A percentile compares a stretch with the other conserved stretches of the same genome.
Conservation (phyloP, 2,113 vertebrate species). For the Capricornis sumatraensis region DNA sequence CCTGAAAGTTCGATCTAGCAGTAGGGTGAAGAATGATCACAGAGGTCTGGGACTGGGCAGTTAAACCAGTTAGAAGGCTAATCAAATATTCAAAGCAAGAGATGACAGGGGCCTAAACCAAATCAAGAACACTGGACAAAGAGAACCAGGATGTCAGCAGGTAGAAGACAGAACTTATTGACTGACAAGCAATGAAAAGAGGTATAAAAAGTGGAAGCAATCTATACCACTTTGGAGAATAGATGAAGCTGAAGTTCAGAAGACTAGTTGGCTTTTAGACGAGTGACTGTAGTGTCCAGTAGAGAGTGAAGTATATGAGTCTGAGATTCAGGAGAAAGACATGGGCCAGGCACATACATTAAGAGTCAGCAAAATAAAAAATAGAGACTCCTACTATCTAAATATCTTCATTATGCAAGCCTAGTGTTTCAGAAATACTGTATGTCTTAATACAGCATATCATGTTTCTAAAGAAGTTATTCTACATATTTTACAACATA, state of each 20-base stretch:
- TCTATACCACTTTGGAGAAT: neutral
- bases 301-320: neutral
- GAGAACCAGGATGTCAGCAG: neutral
- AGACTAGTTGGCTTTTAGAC: neutral
- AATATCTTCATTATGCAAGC: neutral
- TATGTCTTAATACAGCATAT: neutral
- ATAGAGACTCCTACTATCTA: neutral
- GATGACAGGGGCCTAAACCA: neutral
- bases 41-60: too few relatives aligned
- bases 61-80: neutral
- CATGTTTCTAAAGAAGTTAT: neutral
- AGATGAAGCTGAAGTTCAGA: neutral
- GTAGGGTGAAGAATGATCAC: neutral
- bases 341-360: neutral
- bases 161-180: neutral
- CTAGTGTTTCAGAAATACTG: neutral
- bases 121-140: neutral
- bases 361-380: neutral
- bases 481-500: neutral
- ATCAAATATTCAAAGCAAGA: neutral
- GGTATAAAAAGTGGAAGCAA: neutral
- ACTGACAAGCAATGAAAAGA: neutral
- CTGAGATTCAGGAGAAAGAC: neutral
- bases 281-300: neutral
- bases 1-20: neutral